These are phyloP conservation scores for Calyptommatus sinebrachiatus DNA, from an alignment of 2,113 vertebrate genomes.

Conservation along the genomic window DNA sequence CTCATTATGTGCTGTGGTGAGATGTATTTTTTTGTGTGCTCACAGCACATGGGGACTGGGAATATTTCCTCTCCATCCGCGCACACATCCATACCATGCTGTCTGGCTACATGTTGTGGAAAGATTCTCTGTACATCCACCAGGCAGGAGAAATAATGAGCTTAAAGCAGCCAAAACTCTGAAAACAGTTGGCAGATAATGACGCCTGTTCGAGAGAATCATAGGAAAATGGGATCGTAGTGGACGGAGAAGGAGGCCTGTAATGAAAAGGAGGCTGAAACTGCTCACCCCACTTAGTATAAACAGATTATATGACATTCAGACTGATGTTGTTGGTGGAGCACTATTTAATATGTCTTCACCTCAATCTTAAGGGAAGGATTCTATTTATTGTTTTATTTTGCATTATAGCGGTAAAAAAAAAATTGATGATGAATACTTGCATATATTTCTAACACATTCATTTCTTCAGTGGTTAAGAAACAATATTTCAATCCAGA, in stretches of 20 bases:
- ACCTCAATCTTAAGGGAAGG: conserved; percentile 63
- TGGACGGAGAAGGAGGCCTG: conserved; percentile 63
- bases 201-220: conserved; percentile 67
- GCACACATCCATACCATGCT: conserved; percentile 66
- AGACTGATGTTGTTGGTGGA: conserved; percentile 53
- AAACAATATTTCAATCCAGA: too few relatives aligned
- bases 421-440: conserved; percentile 61
- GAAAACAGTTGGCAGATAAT: conserved; percentile 78
- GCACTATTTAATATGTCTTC: conserved; percentile 55
- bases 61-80: conserved; percentile 60
- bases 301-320: conserved; percentile 60
- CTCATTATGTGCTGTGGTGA: conserved; percentile 65
- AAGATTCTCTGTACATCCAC: conserved; percentile 64
- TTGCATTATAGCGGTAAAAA: conserved; percentile 50
- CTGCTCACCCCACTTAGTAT: conserved; percentile 61
- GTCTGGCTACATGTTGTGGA: conserved; percentile 63
- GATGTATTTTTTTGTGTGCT: conserved; percentile 48
- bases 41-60: conserved; percentile 65
- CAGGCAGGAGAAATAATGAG: conserved; percentile 77
- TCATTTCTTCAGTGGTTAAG: too few relatives aligned
- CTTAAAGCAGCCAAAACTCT: conserved; percentile 73
- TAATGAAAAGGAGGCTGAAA: conserved; percentile 66
- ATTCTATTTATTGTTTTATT: conserved; percentile 17
- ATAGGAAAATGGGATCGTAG: conserved; percentile 51
- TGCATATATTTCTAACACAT: conserved; percentile 55